A percentile compares a stretch with the other conserved stretches of the same genome.
These are phyloP conservation scores for Sander lucioperca DNA, from an alignment of 2,113 vertebrate genomes.

Conservation along the genomic window DNA sequence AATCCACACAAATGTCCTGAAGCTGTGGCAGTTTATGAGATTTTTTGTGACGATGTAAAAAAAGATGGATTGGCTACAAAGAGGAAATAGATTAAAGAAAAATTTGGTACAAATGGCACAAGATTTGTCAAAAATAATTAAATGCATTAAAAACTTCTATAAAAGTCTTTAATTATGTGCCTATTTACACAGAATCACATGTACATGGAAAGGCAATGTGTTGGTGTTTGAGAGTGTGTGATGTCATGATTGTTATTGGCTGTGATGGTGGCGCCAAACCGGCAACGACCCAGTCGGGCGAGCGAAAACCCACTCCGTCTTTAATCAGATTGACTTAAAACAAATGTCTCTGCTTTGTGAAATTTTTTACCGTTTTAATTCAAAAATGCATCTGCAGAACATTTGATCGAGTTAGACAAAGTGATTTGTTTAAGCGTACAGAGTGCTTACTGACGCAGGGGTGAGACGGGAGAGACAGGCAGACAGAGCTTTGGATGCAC, in stretches of 20 bases:
- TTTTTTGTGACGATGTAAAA: conserved; percentile 33
- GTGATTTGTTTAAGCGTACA: conserved; percentile 79
- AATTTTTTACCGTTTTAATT: conserved; percentile 82
- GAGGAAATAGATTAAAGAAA: conserved; percentile 15
- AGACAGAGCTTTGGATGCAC: conserved; percentile 62
- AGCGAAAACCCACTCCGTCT: conserved; percentile 45
- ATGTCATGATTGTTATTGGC: conserved; percentile 66
- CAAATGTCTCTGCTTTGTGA: conserved; percentile 78
- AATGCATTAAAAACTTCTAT: not conserved
- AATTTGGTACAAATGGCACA: not conserved
- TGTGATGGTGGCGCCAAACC: conserved; percentile 73
- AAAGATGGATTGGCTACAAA: conserved; percentile 27
- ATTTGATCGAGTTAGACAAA: conserved; percentile 74
- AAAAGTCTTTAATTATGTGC: conserved; percentile 17
- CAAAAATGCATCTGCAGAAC: conserved; percentile 76
- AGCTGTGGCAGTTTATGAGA: conserved; percentile 38
- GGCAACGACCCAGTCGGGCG: conserved; percentile 28
- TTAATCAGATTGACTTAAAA: conserved; percentile 78
- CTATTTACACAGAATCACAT: conserved; percentile 27
- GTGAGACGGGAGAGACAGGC: conserved; percentile 53
- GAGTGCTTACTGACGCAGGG: conserved; percentile 62
- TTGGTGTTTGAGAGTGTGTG: conserved; percentile 6
- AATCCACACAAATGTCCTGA: conserved; percentile 55
- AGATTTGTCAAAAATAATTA: conserved; percentile 10
- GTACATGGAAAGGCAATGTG: conserved; percentile 19